phyloP scores from a whole-genome alignment of 1,140 invertebrate species.

The Drosophila murphyi region DNA sequence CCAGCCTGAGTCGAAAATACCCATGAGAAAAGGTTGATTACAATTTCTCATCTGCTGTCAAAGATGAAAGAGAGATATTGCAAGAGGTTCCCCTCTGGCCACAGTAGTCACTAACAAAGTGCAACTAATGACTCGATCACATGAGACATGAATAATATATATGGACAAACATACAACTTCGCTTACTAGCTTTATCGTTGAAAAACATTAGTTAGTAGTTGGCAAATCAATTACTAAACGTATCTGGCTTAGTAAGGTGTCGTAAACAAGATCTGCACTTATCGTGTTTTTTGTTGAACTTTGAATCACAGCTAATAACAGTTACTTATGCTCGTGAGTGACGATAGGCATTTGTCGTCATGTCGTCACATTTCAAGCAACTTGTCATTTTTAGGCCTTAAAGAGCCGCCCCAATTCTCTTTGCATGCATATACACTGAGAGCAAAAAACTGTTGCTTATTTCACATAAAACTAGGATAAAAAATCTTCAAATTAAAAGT shows the following conservation, averaged over 20 bases:
- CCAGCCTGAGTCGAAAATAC: slow-evolving; percentile 23
- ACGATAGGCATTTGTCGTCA: too few relatives aligned
- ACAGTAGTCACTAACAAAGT: background rate
- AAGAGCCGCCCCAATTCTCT: background rate
- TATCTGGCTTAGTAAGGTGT: background rate
- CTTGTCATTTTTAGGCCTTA: slow-evolving; percentile 26
- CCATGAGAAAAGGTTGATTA: background rate
- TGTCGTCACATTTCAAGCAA: slow-evolving; percentile 25
- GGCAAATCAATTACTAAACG: background rate
- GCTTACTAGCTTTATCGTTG: background rate
- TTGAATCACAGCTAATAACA: too few relatives aligned
- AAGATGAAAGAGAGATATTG: background rate
- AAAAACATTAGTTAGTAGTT: background rate
- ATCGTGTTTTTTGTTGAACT: background rate
- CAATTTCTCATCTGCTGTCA: too few relatives aligned
- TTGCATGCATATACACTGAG: too few relatives aligned
- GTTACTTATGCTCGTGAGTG: too few relatives aligned
- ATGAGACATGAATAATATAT: too few relatives aligned
- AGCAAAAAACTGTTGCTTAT: too few relatives aligned
- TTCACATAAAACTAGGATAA: too few relatives aligned
- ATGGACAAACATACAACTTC: too few relatives aligned
- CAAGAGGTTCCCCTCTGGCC: background rate
- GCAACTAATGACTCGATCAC: background rate
- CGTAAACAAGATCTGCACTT: slow-evolving; percentile 6
- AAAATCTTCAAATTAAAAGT: too few relatives aligned